phyloP scores from a whole-genome alignment of 2,797 vertebrate species.

The Gallinago stenura region DNA sequence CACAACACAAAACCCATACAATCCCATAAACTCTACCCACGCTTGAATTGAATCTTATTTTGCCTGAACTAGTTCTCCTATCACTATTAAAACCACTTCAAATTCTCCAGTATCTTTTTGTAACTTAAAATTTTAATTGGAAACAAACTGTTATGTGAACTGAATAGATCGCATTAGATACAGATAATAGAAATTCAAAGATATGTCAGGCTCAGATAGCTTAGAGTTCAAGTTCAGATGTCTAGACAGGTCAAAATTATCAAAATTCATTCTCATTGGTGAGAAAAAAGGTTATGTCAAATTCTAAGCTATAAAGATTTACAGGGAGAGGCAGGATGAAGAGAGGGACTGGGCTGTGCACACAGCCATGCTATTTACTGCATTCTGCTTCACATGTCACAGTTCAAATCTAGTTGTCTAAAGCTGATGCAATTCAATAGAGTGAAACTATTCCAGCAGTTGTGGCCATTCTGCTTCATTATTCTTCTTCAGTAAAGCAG shows the following conservation, averaged over 20 bases:
- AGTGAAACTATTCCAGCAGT: constrained; percentile 68
- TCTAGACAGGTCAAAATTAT: neutral
- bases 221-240: neutral
- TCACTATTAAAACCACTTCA: neutral
- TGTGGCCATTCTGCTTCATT: constrained; percentile 65
- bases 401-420: constrained; percentile 73
- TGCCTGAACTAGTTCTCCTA: neutral
- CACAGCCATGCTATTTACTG: neutral
- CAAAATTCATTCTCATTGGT: neutral
- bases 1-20: neutral
- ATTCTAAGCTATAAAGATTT: constrained; percentile 21
- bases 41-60: neutral
- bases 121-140: neutral
- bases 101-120: neutral
- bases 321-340: neutral
- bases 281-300: constrained; percentile 5
- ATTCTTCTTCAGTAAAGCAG: constrained; percentile 73
- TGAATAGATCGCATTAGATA: neutral
- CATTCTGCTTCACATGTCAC: constrained; percentile 56
- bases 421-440: constrained; percentile 75
- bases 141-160: neutral
- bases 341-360: constrained; percentile 24
- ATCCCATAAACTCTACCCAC: neutral
- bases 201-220: neutral
- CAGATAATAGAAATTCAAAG: neutral